Base-by-base conservation (phyloP, 2,888 invertebrate species). In the Pterobdella sp. region DNA sequence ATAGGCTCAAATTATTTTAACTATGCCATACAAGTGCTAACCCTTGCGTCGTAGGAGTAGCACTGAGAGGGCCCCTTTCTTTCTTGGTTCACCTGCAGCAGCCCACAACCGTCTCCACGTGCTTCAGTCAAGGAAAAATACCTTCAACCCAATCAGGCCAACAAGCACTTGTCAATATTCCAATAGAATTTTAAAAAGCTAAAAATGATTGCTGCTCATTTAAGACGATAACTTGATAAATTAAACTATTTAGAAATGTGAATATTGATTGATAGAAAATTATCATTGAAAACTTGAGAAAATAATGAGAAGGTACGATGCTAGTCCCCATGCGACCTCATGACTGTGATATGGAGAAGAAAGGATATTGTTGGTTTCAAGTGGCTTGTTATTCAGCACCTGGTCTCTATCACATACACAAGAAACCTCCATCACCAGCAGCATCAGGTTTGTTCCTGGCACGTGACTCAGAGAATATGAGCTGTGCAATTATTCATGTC, bases 31-130 rank as follows among this genome's bases (percentile, higher is more conserved):
- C n/a, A n/a, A n/a, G n/a, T n/a, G n/a, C n/a, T n/a, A n/a, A 56
- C 60, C n/a, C 26, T 56, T 22, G 60, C 4, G 60, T 56, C 26
- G 60, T 14, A 56, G 60, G 4, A 22, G n/a, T 56, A 56, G 26
- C 60, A 56, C 60, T 56, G 4, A n/a, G 7, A 22, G 4, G 60
- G 60, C n/a, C 10, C 10, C n/a, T 26, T 56, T 14, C 60, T 4
- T 56, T 56, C 60, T 22, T 22, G 60, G 60, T 56, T 56, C 60
- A 56, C 18, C n/a, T 56, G 60, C 60, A 56, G 60, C 60, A 26
- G 60, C 14, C 26, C 60, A 56, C 60, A 56, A 22, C 60, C 60
- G n/a, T 56, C 60, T 56, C 60, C 60, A 14, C n/a, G 60, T 56
- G 60, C 18, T 4, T 26, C 4, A 26, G 60, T 26, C 26, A 56